These are phyloP conservation scores for Julus scandinavius DNA, from an alignment of 2,888 invertebrate species.

Conservation along the genomic window DNA sequence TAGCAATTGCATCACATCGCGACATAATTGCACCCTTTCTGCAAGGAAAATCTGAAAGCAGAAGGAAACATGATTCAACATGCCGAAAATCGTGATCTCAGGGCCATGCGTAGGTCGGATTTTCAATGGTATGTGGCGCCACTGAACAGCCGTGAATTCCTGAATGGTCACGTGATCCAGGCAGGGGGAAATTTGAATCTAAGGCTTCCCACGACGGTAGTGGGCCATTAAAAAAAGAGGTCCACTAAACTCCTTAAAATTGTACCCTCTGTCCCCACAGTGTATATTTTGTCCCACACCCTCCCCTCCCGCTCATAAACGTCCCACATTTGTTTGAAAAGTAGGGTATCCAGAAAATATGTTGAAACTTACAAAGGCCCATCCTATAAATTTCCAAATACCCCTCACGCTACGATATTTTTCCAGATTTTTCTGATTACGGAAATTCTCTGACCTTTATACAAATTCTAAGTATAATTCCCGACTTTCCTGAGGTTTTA, in stretches of 20 bases:
- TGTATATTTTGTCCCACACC: neutral
- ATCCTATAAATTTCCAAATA: too few species aligned
- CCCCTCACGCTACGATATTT: too few species aligned
- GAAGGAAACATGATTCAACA: slow-evolving; percentile 31
- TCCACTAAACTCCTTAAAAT: too few species aligned
- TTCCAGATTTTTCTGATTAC: too few species aligned
- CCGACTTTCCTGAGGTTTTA: too few species aligned
- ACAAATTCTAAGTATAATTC: too few species aligned
- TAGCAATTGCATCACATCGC: neutral
- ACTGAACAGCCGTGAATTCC: neutral
- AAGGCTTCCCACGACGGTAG: neutral
- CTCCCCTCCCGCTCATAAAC: too few species aligned
- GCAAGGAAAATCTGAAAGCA: neutral
- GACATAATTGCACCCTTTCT: neutral
- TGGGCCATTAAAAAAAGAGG: neutral
- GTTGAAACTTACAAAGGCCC: too few species aligned
- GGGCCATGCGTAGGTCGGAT: neutral
- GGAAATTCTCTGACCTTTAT: too few species aligned
- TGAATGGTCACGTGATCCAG: neutral
- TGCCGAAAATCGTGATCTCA: neutral
- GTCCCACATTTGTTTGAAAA: too few species aligned
- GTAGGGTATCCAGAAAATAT: too few species aligned
- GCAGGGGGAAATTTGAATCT: neutral
- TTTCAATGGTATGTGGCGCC: neutral
- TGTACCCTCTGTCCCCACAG: too few species aligned